These are phyloP conservation scores for Drosophila triauraria DNA, from an alignment of 1,140 invertebrate species.

Conservation along the genomic window DNA sequence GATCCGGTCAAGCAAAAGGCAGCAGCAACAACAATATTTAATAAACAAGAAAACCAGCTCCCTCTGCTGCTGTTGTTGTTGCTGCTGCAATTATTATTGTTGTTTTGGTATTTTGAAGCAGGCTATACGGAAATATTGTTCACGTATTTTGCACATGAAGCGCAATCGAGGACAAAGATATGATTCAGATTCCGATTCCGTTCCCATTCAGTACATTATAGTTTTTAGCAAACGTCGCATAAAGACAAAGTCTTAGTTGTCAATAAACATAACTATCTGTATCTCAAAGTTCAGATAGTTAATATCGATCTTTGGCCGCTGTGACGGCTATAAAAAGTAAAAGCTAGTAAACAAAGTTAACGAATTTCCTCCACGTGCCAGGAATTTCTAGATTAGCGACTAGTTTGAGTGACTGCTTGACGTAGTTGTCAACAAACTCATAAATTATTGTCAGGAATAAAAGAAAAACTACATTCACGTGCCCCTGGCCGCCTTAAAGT, in stretches of 20 bases:
- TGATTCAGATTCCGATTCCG: slow-evolving; percentile 19
- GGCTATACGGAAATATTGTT: slow-evolving; percentile 58
- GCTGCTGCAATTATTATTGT: slow-evolving; percentile 15
- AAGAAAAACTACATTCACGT: slow-evolving; percentile 17
- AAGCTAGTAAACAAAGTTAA: slow-evolving; percentile 25
- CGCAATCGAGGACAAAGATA: slow-evolving; percentile 55
- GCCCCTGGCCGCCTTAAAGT: slow-evolving; percentile 30
- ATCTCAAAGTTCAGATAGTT: slow-evolving; percentile 30
- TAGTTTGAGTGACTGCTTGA: slow-evolving; percentile 1
- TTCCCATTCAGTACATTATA: not conserved
- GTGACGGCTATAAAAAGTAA: slow-evolving; percentile 7
- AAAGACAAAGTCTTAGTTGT: slow-evolving; percentile 14
- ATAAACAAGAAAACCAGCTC: slow-evolving; percentile 45
- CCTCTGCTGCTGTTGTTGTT: slow-evolving; percentile 10
- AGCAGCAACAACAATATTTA: slow-evolving; percentile 25
- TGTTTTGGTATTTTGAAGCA: slow-evolving; percentile 32
- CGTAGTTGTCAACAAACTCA: slow-evolving; percentile 43
- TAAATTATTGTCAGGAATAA: slow-evolving; percentile 31
- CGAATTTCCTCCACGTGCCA: not conserved
- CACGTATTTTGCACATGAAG: slow-evolving; percentile 35
- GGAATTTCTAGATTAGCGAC: slow-evolving; percentile 33
- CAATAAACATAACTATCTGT: slow-evolving; percentile 2
- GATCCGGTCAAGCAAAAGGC: slow-evolving; percentile 18
- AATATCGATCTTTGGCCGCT: slow-evolving; percentile 54
- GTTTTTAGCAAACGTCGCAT: slow-evolving; percentile 19